Base-by-base conservation (phyloP, 2,888 invertebrate species). In the Nesidiocoris tenuis region DNA sequence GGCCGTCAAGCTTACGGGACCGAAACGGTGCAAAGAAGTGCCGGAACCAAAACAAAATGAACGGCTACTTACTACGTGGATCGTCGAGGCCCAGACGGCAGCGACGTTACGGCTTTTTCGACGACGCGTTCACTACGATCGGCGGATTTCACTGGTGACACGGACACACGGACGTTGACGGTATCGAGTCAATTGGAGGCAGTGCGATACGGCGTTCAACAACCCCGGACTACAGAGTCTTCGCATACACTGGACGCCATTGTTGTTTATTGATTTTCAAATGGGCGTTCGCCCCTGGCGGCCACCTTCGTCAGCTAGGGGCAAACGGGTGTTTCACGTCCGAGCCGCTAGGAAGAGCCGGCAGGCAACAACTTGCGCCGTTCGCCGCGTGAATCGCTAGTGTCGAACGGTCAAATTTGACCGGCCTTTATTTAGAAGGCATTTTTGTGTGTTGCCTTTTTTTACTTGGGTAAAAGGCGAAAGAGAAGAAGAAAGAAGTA, bases 221-320 rank as follows among this genome's bases (percentile, higher is more conserved):
- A 61, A n/a, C 61, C 39, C 61, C 72, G 57, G 39, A 39, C 72
- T 72, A 9, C 72, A 72, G 72, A 61, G 72, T 72, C 61, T 70
- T 1, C 61, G 61, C 61, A 72, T 72, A 72, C 72, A 77, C 76
- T 75, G 75, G 78, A 64, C 78, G 78, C 78, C 78, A 78, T 78
- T 76, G 74, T 76, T 78, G 78, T 78, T 78, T 78, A 78, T 78
- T 78, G 78, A 78, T 78, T 78, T 78, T 78, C 72, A 61, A 54
- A 39, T 39, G 39, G 39, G 39, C 39, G 39, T 39, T 39, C 39
- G 39, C 39, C 3, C 39, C 39, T 39, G 76, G 39, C 39, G 39
- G 39, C 39, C 5, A 12, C 12, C 24, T n/a, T n/a, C 22, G 21
- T 17, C 22, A 64, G 21, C 64, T 64, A 24, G n/a, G 64, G 22